Evolutionary conservation across 2,888 invertebrate species (phyloP).

Genomic region (Monopis laevigella): DNA sequence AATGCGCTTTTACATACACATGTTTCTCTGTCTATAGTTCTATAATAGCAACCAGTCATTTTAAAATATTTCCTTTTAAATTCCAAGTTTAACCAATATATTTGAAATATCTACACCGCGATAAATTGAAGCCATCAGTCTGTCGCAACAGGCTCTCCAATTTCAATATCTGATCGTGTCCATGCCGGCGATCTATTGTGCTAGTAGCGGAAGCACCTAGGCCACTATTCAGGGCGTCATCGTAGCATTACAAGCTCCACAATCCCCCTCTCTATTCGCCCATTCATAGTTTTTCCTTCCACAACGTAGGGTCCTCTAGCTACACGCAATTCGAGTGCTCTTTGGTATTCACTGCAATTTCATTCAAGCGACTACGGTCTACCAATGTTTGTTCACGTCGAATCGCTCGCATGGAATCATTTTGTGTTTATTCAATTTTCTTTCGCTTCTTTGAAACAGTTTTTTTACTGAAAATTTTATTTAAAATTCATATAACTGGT

Average conservation of each 20-base stretch:
- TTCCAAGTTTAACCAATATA: too few species aligned
- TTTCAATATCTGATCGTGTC: constrained; percentile 56
- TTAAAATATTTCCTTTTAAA: too few species aligned
- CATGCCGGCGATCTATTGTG: constrained; percentile 43
- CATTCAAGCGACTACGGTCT: constrained; percentile 53
- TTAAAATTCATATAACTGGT: too few species aligned
- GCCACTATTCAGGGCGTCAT: constrained; percentile 29
- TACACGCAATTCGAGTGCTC: constrained; percentile 53
- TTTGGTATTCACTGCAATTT: constrained; percentile 61
- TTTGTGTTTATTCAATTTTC: too few species aligned
- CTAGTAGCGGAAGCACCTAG: constrained; percentile 42
- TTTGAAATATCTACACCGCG: too few species aligned
- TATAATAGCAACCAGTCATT: too few species aligned
- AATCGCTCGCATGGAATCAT: too few species aligned
- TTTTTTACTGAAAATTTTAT: too few species aligned
- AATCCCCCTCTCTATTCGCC: constrained; percentile 31
- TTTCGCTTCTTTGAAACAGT: too few species aligned
- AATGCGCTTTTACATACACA: too few species aligned
- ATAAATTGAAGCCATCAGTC: too few species aligned
- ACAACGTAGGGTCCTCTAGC: constrained; percentile 23
- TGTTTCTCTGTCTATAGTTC: too few species aligned
- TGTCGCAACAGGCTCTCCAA: constrained; percentile 39
- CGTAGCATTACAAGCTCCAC: constrained; percentile 25
- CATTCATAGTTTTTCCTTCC: constrained; percentile 65
- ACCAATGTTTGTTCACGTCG: constrained; percentile 7